Evolutionary conservation across 2,888 invertebrate genomes (phyloP), one percentile per base, ranked within the genome.

Genomic region (Apotomis turbidana): DNA sequence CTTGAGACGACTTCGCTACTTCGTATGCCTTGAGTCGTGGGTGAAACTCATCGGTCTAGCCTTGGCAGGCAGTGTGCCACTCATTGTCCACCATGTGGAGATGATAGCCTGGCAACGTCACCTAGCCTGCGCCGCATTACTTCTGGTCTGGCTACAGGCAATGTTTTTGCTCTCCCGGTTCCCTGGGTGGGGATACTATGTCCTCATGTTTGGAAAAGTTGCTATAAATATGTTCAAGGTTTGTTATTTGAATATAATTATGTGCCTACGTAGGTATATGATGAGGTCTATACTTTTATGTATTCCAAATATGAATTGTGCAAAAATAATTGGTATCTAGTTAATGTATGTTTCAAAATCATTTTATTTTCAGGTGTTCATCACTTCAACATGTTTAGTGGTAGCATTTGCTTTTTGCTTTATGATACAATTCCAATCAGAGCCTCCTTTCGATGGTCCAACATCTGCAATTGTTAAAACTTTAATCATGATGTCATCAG

Each of bases 151-250:
- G 89, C 79, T 84, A 3, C 87, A 89, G 75, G 78, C 88, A 46
- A 85, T 88, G 78, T 84, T 89, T 67, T 77, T 88, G 36, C 76
- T 87, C 2, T 86, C 88, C 3, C 79, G 87, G 38, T 83, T 86
- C 74, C 87, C 87, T 15, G 79, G 78, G 27, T 85, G 83, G 78
- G 88, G 87, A 4, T 85, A 84, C 70, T 85, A 86, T 77, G 84
- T 88, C 10, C 84, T 87, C 41, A 89, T 89, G 88, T 88, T 89
- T 73, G 82, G 82, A 51, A 83, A 84, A 68, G 88, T 89, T n/a
- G 83, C 87, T 3, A 76, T 79, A 38, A 85, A 86, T 74, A 82
- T 87, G 46, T 66, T 66, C 2, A 66, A 66, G 66, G 66, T 66
- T 44, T 5, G 55, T 36, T 27, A 27, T 27, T 27, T 27, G 2